A percentile compares a stretch with the other conserved stretches of the same genome.
phyloP scores from a whole-genome alignment of 2,797 vertebrate species.

The Sebastes jordani region DNA sequence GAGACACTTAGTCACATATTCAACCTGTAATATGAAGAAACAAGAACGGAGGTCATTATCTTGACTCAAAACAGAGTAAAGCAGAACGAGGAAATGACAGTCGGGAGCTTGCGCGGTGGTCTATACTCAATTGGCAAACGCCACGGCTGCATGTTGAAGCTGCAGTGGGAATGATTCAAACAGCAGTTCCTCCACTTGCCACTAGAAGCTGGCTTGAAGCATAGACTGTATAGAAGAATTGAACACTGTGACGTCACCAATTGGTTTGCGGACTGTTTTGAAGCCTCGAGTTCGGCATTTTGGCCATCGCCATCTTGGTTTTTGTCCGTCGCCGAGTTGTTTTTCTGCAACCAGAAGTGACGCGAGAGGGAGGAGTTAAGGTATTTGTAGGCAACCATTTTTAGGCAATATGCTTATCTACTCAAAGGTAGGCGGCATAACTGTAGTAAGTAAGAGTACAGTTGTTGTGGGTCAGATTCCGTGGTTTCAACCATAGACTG shows the following conservation, averaged over 20 bases:
- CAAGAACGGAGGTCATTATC: neutral
- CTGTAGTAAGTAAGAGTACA: too few relatives aligned
- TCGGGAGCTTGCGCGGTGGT: neutral
- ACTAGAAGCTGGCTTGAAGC: neutral
- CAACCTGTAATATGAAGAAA: neutral
- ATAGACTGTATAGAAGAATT: fast-evolving
- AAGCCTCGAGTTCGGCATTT: fast-evolving
- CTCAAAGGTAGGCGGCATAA: too few relatives aligned
- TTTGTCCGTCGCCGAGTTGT: fast-evolving
- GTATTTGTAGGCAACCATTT: fast-evolving
- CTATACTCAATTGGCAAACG: neutral
- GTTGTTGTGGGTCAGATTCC: too few relatives aligned
- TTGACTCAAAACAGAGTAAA: neutral
- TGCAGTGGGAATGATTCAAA: neutral
- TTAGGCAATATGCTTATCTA: too few relatives aligned
- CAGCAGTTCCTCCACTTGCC: too few relatives aligned
- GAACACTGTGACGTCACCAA: fast-evolving
- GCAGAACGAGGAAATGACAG: neutral
- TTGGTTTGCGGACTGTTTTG: too few relatives aligned
- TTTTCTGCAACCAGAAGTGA: too few relatives aligned
- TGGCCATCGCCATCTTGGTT: fast-evolving
- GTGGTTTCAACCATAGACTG: too few relatives aligned
- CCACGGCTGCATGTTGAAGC: neutral
- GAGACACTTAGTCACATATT: conserved; percentile 17
- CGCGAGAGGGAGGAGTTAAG: too few relatives aligned